These are phyloP conservation scores for Lepidotrigona ventralis DNA, from an alignment of 1,140 invertebrate species.

Conservation along the genomic window DNA sequence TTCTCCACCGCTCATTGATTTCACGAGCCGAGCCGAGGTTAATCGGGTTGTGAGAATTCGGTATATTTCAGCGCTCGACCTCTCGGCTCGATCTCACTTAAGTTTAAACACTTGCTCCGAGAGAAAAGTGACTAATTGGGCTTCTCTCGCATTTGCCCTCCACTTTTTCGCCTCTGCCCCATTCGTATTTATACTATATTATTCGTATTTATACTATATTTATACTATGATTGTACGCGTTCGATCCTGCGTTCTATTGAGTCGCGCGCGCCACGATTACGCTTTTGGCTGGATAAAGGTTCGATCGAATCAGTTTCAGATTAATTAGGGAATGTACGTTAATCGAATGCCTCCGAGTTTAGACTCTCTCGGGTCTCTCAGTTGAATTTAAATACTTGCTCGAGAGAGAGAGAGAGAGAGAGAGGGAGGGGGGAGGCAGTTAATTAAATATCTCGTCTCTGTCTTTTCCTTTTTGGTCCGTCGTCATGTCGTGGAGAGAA, in stretches of 20 bases:
- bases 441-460: not conserved
- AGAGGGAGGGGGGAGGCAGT: not conserved
- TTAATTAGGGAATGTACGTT: too few species aligned
- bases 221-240: too few species aligned
- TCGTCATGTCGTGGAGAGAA: too few species aligned
- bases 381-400: slow-evolving; percentile 64
- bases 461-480: not conserved
- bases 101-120: slow-evolving; percentile 63
- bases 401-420: slow-evolving; percentile 2
- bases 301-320: too few species aligned
- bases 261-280: too few species aligned
- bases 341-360: too few species aligned
- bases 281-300: too few species aligned
- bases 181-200: too few species aligned
- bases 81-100: slow-evolving; percentile 31
- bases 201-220: too few species aligned
- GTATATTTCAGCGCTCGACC: slow-evolving; percentile 58
- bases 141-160: too few species aligned
- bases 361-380: slow-evolving; percentile 3
- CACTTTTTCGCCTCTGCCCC: not conserved
- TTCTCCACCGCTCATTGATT: slow-evolving; percentile 60
- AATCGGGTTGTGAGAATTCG: slow-evolving; percentile 62
- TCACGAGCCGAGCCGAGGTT: slow-evolving; percentile 52
- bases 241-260: too few species aligned
- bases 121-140: slow-evolving; percentile 13